These are phyloP conservation scores for Benthosema pterotum DNA, from an alignment of 2,797 vertebrate genomes.

Conservation along the genomic window DNA sequence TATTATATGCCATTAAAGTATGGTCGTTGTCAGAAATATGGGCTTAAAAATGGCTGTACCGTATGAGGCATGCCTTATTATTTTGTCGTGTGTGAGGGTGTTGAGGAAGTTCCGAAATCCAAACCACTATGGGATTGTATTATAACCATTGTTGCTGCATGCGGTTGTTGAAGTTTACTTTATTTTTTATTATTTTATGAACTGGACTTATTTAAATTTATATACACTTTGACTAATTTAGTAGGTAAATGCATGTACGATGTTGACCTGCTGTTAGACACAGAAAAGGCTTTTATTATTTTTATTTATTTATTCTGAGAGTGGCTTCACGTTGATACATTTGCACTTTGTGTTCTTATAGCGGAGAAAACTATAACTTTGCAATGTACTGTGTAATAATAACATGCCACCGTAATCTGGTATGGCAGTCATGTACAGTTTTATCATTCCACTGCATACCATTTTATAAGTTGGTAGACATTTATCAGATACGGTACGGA, in stretches of 20 bases:
- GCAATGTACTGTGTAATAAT: conserved; percentile 65
- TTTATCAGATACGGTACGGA: conserved; percentile 38
- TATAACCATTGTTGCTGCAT: conserved; percentile 89
- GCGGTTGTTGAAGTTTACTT: conserved; percentile 86
- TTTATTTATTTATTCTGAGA: conserved; percentile 58
- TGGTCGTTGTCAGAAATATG: conserved; percentile 35
- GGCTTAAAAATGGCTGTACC: conserved; percentile 77
- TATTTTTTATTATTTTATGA: conserved; percentile 34
- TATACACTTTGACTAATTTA: conserved; percentile 64
- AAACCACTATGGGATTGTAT: conserved; percentile 85
- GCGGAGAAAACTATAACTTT: conserved; percentile 59
- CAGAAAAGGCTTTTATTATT: conserved; percentile 60
- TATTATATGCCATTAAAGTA: conserved; percentile 63
- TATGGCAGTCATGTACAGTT: conserved; percentile 78
- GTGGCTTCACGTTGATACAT: conserved; percentile 72
- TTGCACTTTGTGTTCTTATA: conserved; percentile 61
- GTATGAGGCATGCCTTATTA: conserved; percentile 97
- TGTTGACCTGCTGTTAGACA: conserved; percentile 73
- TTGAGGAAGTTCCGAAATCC: conserved; percentile 76
- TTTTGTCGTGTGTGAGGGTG: conserved; percentile 85
- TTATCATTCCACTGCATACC: conserved; percentile 75
- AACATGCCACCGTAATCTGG: conserved; percentile 60
- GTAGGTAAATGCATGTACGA: conserved; percentile 82
- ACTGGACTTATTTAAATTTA: conserved; percentile 44
- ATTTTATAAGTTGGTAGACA: conserved; percentile 53